A percentile compares a stretch with the other conserved stretches of the same genome.
Evolutionary conservation across 2,888 invertebrate genomes (phyloP).

Genomic region (Sipunculus nudus): DNA sequence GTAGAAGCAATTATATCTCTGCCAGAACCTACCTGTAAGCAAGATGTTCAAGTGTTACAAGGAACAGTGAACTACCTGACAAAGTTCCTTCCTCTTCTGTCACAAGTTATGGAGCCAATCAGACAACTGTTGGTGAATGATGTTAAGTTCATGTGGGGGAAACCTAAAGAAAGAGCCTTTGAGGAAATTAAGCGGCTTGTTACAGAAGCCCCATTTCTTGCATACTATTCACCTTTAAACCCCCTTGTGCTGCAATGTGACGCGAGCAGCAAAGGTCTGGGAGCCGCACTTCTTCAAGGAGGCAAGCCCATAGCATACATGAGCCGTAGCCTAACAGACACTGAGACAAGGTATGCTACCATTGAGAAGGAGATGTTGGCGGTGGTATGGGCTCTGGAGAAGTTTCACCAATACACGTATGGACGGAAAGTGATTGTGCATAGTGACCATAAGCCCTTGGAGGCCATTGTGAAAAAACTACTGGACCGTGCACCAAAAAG

Average conservation of each 20-base stretch:
- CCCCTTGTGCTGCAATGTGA: conserved; percentile 32
- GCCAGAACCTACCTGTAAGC: conserved; percentile 16
- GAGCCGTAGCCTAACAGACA: no score
- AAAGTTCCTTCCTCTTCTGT: conserved; percentile 26
- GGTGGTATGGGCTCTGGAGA: no score
- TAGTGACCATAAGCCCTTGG: no score
- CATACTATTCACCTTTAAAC: conserved; percentile 27
- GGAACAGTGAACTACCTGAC: conserved; percentile 30
- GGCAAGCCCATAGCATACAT: no score
- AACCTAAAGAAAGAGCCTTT: conserved; percentile 38
- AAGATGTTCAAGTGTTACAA: conserved; percentile 31
- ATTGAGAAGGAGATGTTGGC: no score
- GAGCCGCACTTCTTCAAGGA: no score
- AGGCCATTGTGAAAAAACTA: no score
- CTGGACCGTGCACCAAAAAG: no score
- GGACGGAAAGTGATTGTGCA: no score
- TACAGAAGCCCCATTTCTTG: conserved; percentile 30
- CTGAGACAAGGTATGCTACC: no score
- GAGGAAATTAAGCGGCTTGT: conserved; percentile 17
- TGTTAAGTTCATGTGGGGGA: no score
- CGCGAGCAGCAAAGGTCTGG: conserved; percentile 40
- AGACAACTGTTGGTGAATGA: conserved; percentile 24
- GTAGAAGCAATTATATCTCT: conserved; percentile 29
- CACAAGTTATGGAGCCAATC: conserved; percentile 22
- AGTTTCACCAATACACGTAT: no score